Conservation (phyloP, 2,113 vertebrate species). For the Chaenogobius annularis region DNA sequence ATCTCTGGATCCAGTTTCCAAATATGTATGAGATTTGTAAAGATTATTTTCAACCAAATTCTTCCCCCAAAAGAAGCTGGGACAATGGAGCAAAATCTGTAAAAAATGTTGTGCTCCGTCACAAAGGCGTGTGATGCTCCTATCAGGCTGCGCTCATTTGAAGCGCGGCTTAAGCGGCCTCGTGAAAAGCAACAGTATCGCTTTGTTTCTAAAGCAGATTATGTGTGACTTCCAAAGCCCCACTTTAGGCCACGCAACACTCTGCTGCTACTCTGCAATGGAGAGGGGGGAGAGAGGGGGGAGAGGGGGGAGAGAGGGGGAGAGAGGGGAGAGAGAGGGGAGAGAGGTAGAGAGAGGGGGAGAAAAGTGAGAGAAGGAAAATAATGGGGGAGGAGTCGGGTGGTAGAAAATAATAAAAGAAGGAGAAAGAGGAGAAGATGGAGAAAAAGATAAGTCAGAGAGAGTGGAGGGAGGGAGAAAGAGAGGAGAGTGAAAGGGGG, state of each 20-base stretch:
- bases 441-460: too few species aligned
- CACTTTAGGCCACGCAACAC: constrained; percentile 64
- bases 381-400: too few species aligned
- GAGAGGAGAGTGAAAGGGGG: too few species aligned
- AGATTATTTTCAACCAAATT: constrained; percentile 51
- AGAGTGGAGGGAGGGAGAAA: too few species aligned
- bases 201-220: constrained; percentile 74
- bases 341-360: constrained; percentile 4
- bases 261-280: constrained; percentile 36
- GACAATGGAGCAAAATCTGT: constrained; percentile 57
- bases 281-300: constrained; percentile 46
- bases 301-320: constrained; percentile 43
- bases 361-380: background rate
- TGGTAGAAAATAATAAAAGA: background rate
- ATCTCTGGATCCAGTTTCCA: constrained; percentile 15
- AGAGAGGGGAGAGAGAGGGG: background rate
- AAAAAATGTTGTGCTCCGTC: constrained; percentile 44
- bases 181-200: constrained; percentile 67
- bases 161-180: constrained; percentile 55
- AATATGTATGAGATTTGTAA: constrained; percentile 41
- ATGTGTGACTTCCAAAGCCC: constrained; percentile 67
- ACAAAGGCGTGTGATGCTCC: constrained; percentile 54
- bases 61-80: constrained; percentile 42
- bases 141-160: constrained; percentile 58
- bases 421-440: background rate